These are phyloP conservation scores for Rhinopomastus cyanomelas DNA, from an alignment of 2,113 vertebrate genomes.

Conservation along the genomic window DNA sequence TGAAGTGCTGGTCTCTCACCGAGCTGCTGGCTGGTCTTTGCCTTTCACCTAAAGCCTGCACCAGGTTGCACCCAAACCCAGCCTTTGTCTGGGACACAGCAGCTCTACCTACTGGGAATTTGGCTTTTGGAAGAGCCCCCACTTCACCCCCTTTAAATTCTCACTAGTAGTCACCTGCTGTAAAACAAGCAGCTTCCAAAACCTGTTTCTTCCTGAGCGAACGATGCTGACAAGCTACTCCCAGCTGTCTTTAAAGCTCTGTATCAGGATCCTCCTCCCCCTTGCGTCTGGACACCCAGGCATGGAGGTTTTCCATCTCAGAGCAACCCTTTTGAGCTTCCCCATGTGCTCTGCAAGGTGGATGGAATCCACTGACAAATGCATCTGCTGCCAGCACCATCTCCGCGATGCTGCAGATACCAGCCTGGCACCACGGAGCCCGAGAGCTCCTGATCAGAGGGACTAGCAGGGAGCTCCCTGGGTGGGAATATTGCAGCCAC, in stretches of 20 bases:
- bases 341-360: not conserved
- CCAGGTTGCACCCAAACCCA: not conserved
- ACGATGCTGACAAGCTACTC: not conserved
- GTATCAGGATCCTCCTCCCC: not conserved
- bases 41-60: not conserved
- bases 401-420: not conserved
- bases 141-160: not conserved
- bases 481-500: not conserved
- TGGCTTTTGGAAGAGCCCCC: accelerated
- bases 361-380: not conserved
- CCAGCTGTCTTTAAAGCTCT: not conserved
- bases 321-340: not conserved
- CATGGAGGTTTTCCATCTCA: not conserved
- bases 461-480: not conserved
- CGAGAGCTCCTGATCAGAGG: not conserved
- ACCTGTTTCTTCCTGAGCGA: accelerated
- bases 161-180: not conserved
- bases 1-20: not conserved
- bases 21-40: not conserved
- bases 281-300: not conserved
- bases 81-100: not conserved
- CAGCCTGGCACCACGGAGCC: not conserved
- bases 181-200: not conserved
- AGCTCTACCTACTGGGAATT: accelerated
- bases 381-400: not conserved